phyloP scores from a whole-genome alignment of 1,140 invertebrate genomes.

The Caenorhabditis briggsae region DNA sequence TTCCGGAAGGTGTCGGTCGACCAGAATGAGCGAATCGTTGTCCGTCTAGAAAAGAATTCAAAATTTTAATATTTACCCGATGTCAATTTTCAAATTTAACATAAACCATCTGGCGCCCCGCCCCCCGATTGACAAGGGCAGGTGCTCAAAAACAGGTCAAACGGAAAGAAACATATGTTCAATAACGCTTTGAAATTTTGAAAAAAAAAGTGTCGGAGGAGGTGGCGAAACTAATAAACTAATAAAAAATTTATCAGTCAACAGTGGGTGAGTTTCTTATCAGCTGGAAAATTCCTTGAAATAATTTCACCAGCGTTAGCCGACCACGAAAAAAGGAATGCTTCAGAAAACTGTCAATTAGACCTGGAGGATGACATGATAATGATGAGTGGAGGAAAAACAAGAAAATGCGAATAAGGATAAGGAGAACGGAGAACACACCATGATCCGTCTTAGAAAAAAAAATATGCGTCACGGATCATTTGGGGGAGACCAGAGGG shows the following conservation, averaged over 20 bases:
- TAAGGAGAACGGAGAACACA: background rate
- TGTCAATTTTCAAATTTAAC: background rate
- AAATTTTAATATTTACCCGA: constrained; percentile 16
- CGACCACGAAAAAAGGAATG: background rate
- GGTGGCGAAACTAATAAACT: constrained; percentile 35
- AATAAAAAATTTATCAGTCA: constrained; percentile 25
- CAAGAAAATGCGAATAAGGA: constrained; percentile 12
- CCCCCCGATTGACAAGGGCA: background rate
- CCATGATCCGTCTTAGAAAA: background rate
- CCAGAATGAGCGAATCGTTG: constrained; percentile 39
- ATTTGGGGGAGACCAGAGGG: background rate
- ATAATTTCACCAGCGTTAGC: constrained; percentile 12
- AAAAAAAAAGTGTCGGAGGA: background rate
- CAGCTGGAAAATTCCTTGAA: background rate
- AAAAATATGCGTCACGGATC: constrained; percentile 27
- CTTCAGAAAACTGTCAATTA: constrained; percentile 1
- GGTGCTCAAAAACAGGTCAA: constrained; percentile 9
- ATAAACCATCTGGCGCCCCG: constrained; percentile 26
- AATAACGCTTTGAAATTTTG: background rate
- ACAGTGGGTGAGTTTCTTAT: constrained; percentile 1
- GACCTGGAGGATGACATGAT: constrained; percentile 15
- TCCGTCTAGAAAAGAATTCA: constrained; percentile 23
- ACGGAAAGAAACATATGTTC: constrained; percentile 31
- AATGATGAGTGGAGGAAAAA: constrained; percentile 30
- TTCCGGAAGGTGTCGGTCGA: constrained; percentile 31